A percentile compares a stretch with the other conserved stretches of the same genome.
phyloP scores from a whole-genome alignment of 1,140 invertebrate species.

The Trichogramma pretiosum region DNA sequence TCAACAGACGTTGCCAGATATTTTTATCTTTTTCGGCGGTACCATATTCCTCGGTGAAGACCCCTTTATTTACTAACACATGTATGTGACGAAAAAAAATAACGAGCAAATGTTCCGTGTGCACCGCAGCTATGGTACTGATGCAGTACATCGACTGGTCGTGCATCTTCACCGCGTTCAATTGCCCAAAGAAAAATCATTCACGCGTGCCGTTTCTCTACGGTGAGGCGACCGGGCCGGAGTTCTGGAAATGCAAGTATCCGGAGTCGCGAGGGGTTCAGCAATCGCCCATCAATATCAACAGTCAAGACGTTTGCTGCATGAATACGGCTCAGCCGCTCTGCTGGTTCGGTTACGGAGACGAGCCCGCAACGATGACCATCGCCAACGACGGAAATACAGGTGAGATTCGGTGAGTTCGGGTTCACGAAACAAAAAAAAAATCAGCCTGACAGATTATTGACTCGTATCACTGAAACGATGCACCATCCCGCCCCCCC shows the following conservation, averaged over 20 bases:
- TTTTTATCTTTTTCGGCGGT: constrained; percentile 26
- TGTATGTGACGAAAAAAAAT: neutral
- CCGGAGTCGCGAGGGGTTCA: constrained; percentile 22
- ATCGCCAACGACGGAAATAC: constrained; percentile 30
- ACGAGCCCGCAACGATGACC: constrained; percentile 24
- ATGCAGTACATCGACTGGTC: constrained; percentile 29
- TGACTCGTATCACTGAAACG: neutral
- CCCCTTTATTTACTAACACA: neutral
- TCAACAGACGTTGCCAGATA: constrained; percentile 24
- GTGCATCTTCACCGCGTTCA: constrained; percentile 10
- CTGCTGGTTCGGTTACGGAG: constrained; percentile 27
- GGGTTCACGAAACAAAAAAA: too few relatives aligned
- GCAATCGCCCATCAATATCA: constrained; percentile 41
- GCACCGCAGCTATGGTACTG: constrained; percentile 24
- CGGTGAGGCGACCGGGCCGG: constrained; percentile 29
- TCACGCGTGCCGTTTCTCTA: constrained; percentile 20
- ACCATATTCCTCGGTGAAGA: constrained; percentile 24
- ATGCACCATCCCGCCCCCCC: neutral
- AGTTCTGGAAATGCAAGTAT: constrained; percentile 32
- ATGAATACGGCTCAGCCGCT: constrained; percentile 26
- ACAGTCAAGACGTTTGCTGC: constrained; percentile 22
- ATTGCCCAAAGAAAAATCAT: constrained; percentile 2
- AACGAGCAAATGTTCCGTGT: neutral
- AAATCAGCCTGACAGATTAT: too few relatives aligned
- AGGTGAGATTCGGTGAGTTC: too few relatives aligned